phyloP scores from a whole-genome alignment of 1,140 invertebrate genomes.

The Tribolium castaneum region DNA sequence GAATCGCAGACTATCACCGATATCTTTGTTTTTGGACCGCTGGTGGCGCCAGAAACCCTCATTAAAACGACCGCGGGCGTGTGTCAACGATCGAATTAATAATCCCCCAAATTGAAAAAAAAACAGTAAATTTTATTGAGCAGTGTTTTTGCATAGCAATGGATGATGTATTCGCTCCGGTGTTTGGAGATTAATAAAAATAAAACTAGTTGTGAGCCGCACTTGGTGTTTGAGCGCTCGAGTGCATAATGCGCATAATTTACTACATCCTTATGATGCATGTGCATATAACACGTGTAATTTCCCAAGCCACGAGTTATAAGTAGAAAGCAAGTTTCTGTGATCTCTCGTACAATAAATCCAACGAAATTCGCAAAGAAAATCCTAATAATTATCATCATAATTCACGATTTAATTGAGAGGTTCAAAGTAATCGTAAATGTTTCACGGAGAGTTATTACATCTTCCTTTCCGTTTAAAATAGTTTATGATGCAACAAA shows the following conservation, averaged over 20 bases:
- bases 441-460: slow-evolving; percentile 45
- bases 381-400: slow-evolving; percentile 52
- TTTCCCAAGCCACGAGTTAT: slow-evolving; percentile 9
- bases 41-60: slow-evolving; percentile 55
- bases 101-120: slow-evolving; percentile 29
- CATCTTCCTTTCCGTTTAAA: slow-evolving; percentile 35
- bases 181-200: not conserved
- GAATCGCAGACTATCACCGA: slow-evolving; percentile 56
- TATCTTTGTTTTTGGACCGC: slow-evolving; percentile 56
- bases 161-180: no score
- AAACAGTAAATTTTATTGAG: no score
- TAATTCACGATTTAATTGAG: slow-evolving; percentile 55
- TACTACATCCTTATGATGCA: slow-evolving; percentile 41
- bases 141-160: no score
- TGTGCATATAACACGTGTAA: slow-evolving; percentile 47
- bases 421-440: slow-evolving; percentile 55
- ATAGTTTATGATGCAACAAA: slow-evolving; percentile 45
- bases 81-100: slow-evolving; percentile 44
- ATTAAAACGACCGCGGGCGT: slow-evolving; percentile 48
- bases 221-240: not conserved
- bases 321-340: slow-evolving; percentile 50
- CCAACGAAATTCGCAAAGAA: slow-evolving; percentile 40
- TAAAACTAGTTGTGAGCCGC: not conserved
- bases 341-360: slow-evolving; percentile 53
- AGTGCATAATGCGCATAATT: slow-evolving; percentile 32